phyloP scores from a whole-genome alignment of 2,797 vertebrate species.

The Enteromius treurensis region DNA sequence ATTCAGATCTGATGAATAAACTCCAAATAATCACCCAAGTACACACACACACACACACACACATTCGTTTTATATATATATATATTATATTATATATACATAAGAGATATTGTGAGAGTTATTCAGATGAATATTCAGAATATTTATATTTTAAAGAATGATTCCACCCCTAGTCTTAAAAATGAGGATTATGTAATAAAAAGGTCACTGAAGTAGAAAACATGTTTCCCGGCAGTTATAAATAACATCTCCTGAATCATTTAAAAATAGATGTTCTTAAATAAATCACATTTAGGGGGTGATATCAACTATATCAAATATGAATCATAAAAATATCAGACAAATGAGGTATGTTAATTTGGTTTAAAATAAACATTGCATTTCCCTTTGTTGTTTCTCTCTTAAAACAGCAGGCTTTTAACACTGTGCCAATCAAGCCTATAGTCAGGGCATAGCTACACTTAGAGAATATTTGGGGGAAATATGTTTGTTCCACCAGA shows the following conservation, averaged over 20 bases:
- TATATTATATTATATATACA: too few relatives aligned
- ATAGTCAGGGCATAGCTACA: background rate
- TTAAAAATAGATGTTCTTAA: background rate
- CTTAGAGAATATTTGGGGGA: background rate
- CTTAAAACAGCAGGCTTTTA: background rate
- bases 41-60: background rate
- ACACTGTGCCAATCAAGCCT: background rate
- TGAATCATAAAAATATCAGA: background rate
- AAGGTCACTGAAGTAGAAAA: background rate
- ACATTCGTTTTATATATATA: too few relatives aligned
- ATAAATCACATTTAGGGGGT: background rate
- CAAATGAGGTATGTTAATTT: background rate
- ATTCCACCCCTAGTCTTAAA: background rate
- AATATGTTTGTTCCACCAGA: background rate
- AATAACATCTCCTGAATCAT: background rate
- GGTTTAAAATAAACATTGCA: background rate
- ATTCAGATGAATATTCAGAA: background rate
- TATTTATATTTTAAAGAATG: background rate
- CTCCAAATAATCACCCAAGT: slow-evolving; percentile 7
- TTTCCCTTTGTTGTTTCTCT: background rate
- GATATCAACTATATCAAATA: background rate
- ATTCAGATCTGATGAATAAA: background rate
- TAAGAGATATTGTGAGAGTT: background rate
- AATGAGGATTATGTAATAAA: background rate
- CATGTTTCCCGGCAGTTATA: background rate